Base-by-base conservation (phyloP, 2,113 vertebrate genomes). In the Thryonomys swinderianus region DNA sequence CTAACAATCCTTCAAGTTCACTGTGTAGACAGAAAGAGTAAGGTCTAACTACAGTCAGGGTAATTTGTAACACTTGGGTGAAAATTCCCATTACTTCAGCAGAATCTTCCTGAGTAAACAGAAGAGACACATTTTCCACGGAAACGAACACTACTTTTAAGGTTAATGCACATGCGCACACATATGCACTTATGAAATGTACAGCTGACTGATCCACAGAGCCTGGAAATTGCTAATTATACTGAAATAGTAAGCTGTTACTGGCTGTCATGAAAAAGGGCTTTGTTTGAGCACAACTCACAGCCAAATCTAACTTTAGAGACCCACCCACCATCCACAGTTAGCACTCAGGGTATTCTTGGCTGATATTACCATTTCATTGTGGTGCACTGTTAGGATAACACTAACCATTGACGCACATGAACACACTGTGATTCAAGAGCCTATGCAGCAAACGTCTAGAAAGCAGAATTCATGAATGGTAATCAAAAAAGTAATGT, bases 241-340 rank as follows among this genome's bases (percentile, higher is more conserved):
- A 80, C 37, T 51, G 45, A 34, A 27, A 59, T 5, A 8, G 13
- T 48, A 18, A 74, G 79, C 30, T 23, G 92, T 53, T 83, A 30
- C 18, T 53, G 42, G 8, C 17, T 88, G 13, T 85, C 57, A 25
- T 16, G 78, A 94, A 88, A 95, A 12, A 85, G 5, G 5, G 64
- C 55, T 91, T 85, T 53, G 23, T 78, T 66, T 93, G 30, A 94
- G 83, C 40, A 86, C 42, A 57, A 94, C 40, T n/a, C 53, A 78
- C 92, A 85, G 67, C 55, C 78, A 94, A 95, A 90, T 76, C 25
- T 92, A 66, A 85, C 42, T 92, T 61, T 9, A 74, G 84, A 89
- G 20, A 84, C 5, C 81, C 37, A 88, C 71, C 61, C 25, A 93
- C 81, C 37, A 88, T 71, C 61, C 25, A 93, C 18, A 79, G 57